Percentiles rank a stretch among this genome's conserved stretches.
Conservation (phyloP, 2,113 vertebrate species). For the Ursus arctos region DNA sequence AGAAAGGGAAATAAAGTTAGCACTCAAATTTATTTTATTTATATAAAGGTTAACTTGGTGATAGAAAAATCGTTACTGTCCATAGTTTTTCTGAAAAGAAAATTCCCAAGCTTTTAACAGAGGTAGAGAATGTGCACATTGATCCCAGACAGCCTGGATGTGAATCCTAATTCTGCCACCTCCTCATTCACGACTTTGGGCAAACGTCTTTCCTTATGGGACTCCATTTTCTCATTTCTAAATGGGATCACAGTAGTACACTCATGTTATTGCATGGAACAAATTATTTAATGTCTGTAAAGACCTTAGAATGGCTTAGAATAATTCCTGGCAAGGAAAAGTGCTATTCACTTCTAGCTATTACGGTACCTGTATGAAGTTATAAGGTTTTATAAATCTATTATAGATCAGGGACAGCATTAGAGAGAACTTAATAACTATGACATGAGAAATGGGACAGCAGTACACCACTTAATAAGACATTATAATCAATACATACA, state of each 20-base stretch:
- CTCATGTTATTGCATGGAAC: background rate
- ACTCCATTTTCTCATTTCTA: background rate
- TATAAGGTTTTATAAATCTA: background rate
- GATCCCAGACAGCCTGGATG: rapidly evolving
- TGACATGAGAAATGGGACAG: background rate
- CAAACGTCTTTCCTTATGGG: background rate
- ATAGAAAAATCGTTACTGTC: background rate
- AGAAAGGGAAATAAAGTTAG: background rate
- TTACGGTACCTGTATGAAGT: background rate
- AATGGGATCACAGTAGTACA: background rate
- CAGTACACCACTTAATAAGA: background rate
- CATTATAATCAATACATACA: background rate
- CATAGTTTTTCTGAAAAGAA: background rate
- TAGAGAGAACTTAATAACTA: background rate
- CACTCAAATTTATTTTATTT: constrained; percentile 10
- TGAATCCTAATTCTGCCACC: background rate
- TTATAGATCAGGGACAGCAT: background rate
- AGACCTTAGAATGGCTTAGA: background rate
- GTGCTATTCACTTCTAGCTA: background rate
- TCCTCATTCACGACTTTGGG: rapidly evolving
- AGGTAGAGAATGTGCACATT: background rate
- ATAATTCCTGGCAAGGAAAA: background rate
- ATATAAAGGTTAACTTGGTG: background rate
- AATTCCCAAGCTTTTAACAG: background rate
- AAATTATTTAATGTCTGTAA: background rate